Conservation (phyloP, 2,797 vertebrate genomes). For the Intellagama lesueurii region DNA sequence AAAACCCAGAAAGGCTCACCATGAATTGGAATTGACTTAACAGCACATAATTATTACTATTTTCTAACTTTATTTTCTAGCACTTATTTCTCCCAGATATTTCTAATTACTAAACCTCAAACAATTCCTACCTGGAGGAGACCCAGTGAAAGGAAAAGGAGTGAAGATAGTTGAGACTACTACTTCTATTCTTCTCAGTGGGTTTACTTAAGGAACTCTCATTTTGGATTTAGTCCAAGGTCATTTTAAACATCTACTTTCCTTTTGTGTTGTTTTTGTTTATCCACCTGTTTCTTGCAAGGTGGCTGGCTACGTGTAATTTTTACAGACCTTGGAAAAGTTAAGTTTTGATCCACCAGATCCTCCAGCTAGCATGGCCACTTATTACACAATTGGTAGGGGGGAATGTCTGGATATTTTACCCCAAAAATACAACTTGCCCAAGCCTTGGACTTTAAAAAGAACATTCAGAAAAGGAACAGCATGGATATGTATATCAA, state of each 20-base stretch:
- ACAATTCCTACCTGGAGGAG: not conserved
- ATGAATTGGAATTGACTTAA: no score
- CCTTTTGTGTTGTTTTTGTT: not conserved
- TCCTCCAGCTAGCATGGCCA: not conserved
- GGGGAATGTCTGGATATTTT: no score
- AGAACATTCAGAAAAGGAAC: not conserved
- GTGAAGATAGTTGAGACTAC: not conserved
- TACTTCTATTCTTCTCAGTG: not conserved
- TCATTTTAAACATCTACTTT: not conserved
- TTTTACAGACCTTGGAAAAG: not conserved
- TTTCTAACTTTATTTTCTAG: no score
- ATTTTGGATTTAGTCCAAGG: not conserved
- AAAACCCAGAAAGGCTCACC: no score
- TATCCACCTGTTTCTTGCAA: not conserved
- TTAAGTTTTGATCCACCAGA: not conserved
- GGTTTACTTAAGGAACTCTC: not conserved
- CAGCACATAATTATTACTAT: no score
- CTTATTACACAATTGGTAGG: not conserved
- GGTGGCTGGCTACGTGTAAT: not conserved
- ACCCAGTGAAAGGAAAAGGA: not conserved
- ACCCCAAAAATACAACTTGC: no score
- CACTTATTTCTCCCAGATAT: no score
- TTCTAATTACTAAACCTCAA: no score
- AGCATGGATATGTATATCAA: not conserved
- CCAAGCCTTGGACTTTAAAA: not conserved